Evolutionary conservation across 2,113 vertebrate species (phyloP).

Genomic region (Zootoca vivipara): DNA sequence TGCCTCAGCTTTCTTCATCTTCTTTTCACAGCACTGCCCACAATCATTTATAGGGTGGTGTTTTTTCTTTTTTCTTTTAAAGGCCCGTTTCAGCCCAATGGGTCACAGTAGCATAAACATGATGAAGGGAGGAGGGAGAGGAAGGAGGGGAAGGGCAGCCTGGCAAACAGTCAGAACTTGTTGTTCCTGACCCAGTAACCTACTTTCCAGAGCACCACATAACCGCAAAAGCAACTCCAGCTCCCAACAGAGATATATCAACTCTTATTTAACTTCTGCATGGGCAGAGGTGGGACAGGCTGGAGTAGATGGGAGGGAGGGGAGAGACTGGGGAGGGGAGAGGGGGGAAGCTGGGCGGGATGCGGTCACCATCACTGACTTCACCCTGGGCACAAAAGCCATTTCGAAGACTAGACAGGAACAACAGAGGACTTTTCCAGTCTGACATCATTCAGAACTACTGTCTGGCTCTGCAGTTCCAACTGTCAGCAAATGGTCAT

Average conservation of each 20-base stretch:
- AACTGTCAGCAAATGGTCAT: accelerated
- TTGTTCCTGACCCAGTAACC: slow-evolving; percentile 95
- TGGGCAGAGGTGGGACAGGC: slow-evolving; percentile 26
- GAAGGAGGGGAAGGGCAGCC: slow-evolving; percentile 68
- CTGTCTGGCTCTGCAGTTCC: accelerated
- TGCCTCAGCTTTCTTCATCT: not conserved
- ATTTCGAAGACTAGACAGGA: slow-evolving; percentile 33
- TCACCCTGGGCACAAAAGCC: slow-evolving; percentile 43
- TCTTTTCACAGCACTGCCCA: not conserved
- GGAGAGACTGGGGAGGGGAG: no score
- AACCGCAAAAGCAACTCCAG: slow-evolving; percentile 77
- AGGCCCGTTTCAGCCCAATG: slow-evolving; percentile 85
- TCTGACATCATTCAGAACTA: not conserved
- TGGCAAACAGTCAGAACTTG: slow-evolving; percentile 87
- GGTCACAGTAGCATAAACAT: slow-evolving; percentile 85
- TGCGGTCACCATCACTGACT: slow-evolving; percentile 37
- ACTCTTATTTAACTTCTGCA: slow-evolving; percentile 81
- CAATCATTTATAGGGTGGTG: slow-evolving; percentile 59
- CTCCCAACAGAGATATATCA: slow-evolving; percentile 75
- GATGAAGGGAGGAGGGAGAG: not conserved
- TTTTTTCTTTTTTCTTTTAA: not conserved
- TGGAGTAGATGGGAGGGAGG: not conserved
- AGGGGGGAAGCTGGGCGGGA: not conserved
- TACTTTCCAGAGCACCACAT: slow-evolving; percentile 85
- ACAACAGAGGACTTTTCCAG: slow-evolving; percentile 25